phyloP scores from a whole-genome alignment of 2,888 invertebrate genomes.

The Achlya flavicornis region DNA sequence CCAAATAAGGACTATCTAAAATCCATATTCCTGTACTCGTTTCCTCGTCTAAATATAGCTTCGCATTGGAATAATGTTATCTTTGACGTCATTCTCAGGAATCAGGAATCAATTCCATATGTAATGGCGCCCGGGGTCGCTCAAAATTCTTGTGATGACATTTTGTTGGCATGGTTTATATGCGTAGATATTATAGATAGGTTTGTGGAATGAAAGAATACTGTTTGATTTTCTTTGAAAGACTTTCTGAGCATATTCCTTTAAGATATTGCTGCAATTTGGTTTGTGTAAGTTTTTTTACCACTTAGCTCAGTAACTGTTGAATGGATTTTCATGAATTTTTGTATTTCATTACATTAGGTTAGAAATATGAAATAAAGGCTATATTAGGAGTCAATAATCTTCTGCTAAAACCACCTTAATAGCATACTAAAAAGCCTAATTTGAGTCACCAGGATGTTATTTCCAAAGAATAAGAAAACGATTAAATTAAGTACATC shows the following conservation, averaged over 20 bases:
- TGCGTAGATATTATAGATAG: too few species aligned
- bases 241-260: too few species aligned
- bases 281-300: too few species aligned
- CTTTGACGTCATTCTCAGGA: conserved; percentile 5
- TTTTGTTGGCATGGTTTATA: background rate
- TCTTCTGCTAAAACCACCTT: too few species aligned
- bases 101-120: background rate
- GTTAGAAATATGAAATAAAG: too few species aligned
- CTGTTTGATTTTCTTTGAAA: too few species aligned
- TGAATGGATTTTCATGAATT: too few species aligned
- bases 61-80: background rate
- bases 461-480: background rate
- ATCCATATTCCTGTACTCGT: background rate
- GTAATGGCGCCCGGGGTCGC: background rate
- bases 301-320: background rate
- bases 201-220: background rate
- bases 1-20: background rate
- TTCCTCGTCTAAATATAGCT: background rate
- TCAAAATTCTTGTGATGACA: background rate
- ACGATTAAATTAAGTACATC: background rate
- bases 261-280: too few species aligned
- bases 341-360: too few species aligned
- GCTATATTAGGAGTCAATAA: too few species aligned
- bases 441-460: too few species aligned
- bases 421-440: too few species aligned